These are phyloP conservation scores for Drosophila limbata DNA, from an alignment of 2,888 invertebrate genomes.

Conservation along the genomic window DNA sequence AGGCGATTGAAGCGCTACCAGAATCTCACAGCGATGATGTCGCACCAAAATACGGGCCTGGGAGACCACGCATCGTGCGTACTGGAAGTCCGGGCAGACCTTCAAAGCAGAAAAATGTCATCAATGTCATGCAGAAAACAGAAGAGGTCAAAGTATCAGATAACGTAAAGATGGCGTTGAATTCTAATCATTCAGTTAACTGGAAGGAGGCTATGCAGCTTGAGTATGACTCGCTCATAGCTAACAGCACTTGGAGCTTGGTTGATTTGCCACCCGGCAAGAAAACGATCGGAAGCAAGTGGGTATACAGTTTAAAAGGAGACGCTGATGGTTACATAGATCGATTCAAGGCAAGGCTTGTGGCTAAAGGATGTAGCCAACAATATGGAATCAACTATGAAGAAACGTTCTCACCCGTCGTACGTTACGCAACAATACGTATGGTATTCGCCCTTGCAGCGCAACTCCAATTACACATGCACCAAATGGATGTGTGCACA, in stretches of 20 bases:
- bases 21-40: too few relatives aligned
- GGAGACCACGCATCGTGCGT: slow-evolving; percentile 4
- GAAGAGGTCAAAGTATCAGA: background rate
- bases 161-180: background rate
- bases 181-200: background rate
- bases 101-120: slow-evolving; percentile 2
- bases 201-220: slow-evolving; percentile 6
- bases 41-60: background rate
- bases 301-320: slow-evolving; percentile 4
- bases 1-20: too few relatives aligned
- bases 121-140: slow-evolving; percentile 12
- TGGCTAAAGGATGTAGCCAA: slow-evolving; percentile 51
- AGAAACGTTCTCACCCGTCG: slow-evolving; percentile 53
- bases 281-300: slow-evolving; percentile 16
- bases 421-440: slow-evolving; percentile 52
- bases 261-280: slow-evolving; percentile 6
- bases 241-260: slow-evolving; percentile 4
- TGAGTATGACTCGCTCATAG: slow-evolving; percentile 2
- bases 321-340: slow-evolving; percentile 27
- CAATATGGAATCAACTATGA: slow-evolving; percentile 39
- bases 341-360: slow-evolving; percentile 37
- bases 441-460: slow-evolving; percentile 46
- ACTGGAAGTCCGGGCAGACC: slow-evolving; percentile 12
- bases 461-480: slow-evolving; percentile 36
- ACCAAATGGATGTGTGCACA: slow-evolving; percentile 29